A percentile compares a stretch with the other conserved stretches of the same genome.
Conservation (phyloP, 2,888 invertebrate species). For the Sturmia bella region DNA sequence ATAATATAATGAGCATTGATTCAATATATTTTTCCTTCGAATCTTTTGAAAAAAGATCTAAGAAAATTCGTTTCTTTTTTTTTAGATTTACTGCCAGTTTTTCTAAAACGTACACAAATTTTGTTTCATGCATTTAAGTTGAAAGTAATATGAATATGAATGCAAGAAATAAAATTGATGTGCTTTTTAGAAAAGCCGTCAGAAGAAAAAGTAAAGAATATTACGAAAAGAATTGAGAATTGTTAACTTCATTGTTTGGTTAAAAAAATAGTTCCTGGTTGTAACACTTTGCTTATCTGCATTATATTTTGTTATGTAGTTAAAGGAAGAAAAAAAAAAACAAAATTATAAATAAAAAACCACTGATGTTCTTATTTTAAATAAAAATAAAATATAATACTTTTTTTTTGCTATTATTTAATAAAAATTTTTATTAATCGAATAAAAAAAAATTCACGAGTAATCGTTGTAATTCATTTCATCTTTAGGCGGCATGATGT, state of each 20-base stretch:
- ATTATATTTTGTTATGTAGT: constrained; percentile 43
- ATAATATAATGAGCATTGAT: too few species aligned
- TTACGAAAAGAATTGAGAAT: background rate
- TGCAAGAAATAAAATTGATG: too few species aligned
- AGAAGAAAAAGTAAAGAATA: too few species aligned
- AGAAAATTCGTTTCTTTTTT: too few species aligned
- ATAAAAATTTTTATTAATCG: constrained; percentile 51
- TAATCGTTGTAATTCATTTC: constrained; percentile 43
- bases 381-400: constrained; percentile 3
- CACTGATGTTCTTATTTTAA: constrained; percentile 63
- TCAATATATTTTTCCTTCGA: too few species aligned
- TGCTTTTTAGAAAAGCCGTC: too few species aligned
- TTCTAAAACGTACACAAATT: too few species aligned
- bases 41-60: too few species aligned
- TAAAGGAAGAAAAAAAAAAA: constrained; percentile 23
- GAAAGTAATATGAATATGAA: too few species aligned
- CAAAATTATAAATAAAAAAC: constrained; percentile 41
- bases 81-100: too few species aligned
- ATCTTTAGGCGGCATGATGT: too few species aligned
- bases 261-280: background rate
- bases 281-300: constrained; percentile 44
- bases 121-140: too few species aligned
- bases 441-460: constrained; percentile 51
- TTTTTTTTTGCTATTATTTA: constrained; percentile 56
- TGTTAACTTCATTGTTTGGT: background rate